Evolutionary conservation across 2,113 vertebrate genomes (phyloP).

Genomic region (Erythrocercus mccallii): DNA sequence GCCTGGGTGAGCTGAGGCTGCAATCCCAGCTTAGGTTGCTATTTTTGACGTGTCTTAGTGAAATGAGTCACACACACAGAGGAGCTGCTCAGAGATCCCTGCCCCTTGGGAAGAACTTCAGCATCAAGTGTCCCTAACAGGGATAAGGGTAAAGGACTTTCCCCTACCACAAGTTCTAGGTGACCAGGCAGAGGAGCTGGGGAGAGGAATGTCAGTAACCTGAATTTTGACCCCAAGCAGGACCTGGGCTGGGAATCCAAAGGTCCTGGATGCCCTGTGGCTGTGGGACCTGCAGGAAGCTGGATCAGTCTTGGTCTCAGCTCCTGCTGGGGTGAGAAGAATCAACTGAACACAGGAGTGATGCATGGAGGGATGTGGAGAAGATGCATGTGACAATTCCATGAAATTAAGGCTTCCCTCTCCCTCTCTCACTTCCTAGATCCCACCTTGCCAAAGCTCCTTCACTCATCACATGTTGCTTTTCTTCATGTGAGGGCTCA

Average conservation of each 20-base stretch:
- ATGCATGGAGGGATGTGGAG: background rate
- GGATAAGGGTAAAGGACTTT: background rate
- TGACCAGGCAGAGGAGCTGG: background rate
- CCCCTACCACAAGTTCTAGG: no score
- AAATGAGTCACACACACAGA: background rate
- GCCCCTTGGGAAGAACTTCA: background rate
- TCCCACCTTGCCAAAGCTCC: background rate
- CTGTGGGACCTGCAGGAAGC: background rate
- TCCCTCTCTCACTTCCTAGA: background rate
- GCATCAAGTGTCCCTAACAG: background rate
- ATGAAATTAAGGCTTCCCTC: background rate
- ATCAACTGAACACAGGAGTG: rapidly evolving
- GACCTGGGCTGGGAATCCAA: background rate
- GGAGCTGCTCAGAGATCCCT: background rate
- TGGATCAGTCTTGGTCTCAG: no score
- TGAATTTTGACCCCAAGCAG: background rate
- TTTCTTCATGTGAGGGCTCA: background rate
- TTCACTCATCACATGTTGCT: rapidly evolving
- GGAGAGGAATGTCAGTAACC: background rate
- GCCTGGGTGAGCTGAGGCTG: background rate
- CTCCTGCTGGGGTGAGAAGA: background rate
- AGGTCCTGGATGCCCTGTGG: background rate
- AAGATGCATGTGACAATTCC: rapidly evolving
- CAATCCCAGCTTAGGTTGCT: conserved; percentile 65
- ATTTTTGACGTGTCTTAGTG: conserved; percentile 61